Evolutionary conservation across 2,113 vertebrate genomes (phyloP).

Genomic region (Indicator maculatus): DNA sequence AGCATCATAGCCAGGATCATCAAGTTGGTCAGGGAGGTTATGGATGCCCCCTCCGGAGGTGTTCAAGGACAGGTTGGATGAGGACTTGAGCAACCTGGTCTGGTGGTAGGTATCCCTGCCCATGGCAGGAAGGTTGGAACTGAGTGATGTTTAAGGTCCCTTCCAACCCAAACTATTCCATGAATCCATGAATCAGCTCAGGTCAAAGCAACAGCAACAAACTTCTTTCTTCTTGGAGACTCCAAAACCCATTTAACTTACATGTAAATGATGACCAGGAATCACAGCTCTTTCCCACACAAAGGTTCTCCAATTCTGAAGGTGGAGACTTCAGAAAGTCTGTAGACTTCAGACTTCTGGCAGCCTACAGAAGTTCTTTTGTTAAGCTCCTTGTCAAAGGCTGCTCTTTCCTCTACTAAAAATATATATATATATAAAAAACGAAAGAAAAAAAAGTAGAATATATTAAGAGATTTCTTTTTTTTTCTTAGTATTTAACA

Average conservation of each 20-base stretch:
- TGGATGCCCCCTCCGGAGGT: too few relatives aligned
- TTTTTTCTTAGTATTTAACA: constrained; percentile 61
- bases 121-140: too few relatives aligned
- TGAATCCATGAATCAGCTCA: not conserved
- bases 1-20: rapidly evolving
- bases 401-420: not conserved
- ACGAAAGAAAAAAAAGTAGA: too few relatives aligned
- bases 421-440: too few relatives aligned
- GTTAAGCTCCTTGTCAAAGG: not conserved
- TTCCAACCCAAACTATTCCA: too few relatives aligned
- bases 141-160: too few relatives aligned
- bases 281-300: not conserved
- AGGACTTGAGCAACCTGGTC: too few relatives aligned
- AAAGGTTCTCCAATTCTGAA: not conserved
- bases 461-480: constrained; percentile 62
- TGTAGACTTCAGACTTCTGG: not conserved
- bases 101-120: too few relatives aligned
- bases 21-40: too few relatives aligned
- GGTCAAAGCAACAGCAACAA: not conserved
- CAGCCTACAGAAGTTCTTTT: constrained; percentile 13
- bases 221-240: not conserved
- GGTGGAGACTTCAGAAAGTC: too few relatives aligned
- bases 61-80: too few relatives aligned
- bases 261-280: not conserved
- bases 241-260: not conserved